Evolutionary conservation across 92 coral and sea anemone genomes (phyloP).

Genomic region (Hydrozoanthus gracilis): DNA sequence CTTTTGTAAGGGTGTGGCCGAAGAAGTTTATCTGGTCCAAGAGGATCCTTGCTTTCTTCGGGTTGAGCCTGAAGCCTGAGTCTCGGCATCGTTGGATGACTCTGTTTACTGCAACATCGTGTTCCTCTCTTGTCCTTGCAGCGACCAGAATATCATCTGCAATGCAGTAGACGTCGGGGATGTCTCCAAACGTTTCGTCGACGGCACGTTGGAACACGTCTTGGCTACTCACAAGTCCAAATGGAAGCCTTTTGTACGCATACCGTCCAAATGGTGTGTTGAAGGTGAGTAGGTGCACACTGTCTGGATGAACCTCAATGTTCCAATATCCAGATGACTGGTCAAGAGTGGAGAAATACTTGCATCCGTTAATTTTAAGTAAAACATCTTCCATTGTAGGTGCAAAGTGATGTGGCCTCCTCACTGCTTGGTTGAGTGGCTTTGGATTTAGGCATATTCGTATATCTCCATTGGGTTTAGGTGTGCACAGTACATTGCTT

Average conservation of each 20-base stretch:
- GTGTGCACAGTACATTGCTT: conserved; percentile 74
- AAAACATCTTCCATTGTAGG: conserved; percentile 63
- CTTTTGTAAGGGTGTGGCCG: conserved; percentile 68
- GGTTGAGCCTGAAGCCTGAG: conserved; percentile 74
- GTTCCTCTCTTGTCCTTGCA: conserved; percentile 67
- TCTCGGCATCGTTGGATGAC: conserved; percentile 64
- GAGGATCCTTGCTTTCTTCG: conserved; percentile 70
- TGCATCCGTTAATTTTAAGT: conserved; percentile 62
- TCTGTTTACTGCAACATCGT: conserved; percentile 54
- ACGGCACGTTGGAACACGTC: conserved; percentile 70
- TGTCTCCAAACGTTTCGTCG: conserved; percentile 67
- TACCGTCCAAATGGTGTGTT: conserved; percentile 62
- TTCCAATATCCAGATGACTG: conserved; percentile 65
- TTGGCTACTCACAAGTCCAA: conserved; percentile 71
- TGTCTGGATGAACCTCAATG: conserved; percentile 68
- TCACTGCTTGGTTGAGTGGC: conserved; percentile 74
- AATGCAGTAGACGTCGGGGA: conserved; percentile 65
- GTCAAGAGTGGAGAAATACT: conserved; percentile 71
- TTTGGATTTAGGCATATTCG: conserved; percentile 68
- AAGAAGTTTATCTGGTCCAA: conserved; percentile 67
- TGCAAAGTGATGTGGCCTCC: conserved; percentile 67
- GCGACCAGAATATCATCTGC: conserved; percentile 69
- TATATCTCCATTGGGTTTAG: conserved; percentile 68
- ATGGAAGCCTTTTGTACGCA: conserved; percentile 63
- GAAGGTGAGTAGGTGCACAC: conserved; percentile 65